These are phyloP conservation scores for Mythimna loreyi DNA, from an alignment of 2,888 invertebrate species.

Conservation along the genomic window DNA sequence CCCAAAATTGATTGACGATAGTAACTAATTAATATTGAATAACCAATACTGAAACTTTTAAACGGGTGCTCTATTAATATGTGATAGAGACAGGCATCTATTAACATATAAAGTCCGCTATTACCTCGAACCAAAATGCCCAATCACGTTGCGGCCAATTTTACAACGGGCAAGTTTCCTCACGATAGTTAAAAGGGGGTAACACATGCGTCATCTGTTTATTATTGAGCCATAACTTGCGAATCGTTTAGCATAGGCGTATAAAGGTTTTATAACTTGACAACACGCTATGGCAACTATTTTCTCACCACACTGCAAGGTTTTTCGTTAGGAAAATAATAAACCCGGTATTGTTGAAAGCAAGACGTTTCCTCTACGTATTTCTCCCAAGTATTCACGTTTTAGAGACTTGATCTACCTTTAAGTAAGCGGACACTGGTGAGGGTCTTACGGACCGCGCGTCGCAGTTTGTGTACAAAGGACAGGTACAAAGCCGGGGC, in stretches of 20 bases:
- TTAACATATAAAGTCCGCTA: slow-evolving; percentile 18
- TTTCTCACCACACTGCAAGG: slow-evolving; percentile 24
- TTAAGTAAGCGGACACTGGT: slow-evolving; percentile 52
- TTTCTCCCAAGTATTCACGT: slow-evolving; percentile 33
- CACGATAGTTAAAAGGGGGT: slow-evolving; percentile 46
- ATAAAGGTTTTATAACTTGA: slow-evolving; percentile 52
- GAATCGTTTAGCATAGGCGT: slow-evolving; percentile 54
- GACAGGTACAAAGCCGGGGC: slow-evolving; percentile 45
- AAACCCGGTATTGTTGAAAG: slow-evolving; percentile 25
- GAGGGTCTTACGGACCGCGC: slow-evolving; percentile 51
- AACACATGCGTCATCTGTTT: slow-evolving; percentile 59
- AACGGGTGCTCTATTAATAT: slow-evolving; percentile 2
- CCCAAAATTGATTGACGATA: slow-evolving; percentile 25
- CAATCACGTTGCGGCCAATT: slow-evolving; percentile 43
- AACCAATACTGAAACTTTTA: not conserved
- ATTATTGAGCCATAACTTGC: slow-evolving; percentile 57
- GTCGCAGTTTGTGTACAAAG: slow-evolving; percentile 51
- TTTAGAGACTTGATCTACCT: slow-evolving; percentile 52
- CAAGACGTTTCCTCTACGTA: slow-evolving; percentile 31
- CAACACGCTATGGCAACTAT: slow-evolving; percentile 38
- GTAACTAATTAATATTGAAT: slow-evolving; percentile 13
- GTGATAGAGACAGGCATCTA: slow-evolving; percentile 4
- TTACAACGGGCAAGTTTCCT: slow-evolving; percentile 39
- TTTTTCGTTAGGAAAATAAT: slow-evolving; percentile 18
- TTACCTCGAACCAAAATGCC: slow-evolving; percentile 36